phyloP scores from a whole-genome alignment of 2,888 invertebrate genomes.

The Drosophila anceps region DNA sequence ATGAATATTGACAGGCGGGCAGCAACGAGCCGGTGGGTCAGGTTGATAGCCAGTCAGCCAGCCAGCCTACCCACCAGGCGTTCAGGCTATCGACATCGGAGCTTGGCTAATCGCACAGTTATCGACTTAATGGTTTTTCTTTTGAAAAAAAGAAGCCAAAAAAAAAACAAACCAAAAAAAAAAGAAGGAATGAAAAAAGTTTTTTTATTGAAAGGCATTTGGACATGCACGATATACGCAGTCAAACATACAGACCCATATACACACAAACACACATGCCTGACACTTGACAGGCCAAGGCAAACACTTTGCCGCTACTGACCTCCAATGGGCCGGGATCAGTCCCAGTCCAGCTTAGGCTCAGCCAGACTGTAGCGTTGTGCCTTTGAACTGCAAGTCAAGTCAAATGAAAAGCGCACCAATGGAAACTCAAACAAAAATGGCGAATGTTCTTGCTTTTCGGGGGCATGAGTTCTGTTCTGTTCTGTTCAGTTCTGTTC shows the following conservation, averaged over 20 bases:
- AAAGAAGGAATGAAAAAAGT: constrained; percentile 33
- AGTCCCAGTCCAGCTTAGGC: constrained; percentile 6
- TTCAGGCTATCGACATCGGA: constrained; percentile 70
- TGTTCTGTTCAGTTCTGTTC: too few species aligned
- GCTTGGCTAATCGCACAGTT: constrained; percentile 78
- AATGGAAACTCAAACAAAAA: constrained; percentile 70
- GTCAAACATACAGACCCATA: constrained; percentile 25
- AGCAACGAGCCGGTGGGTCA: constrained; percentile 30
- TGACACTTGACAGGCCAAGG: constrained; percentile 68
- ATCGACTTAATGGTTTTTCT: constrained; percentile 79
- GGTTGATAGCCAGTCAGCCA: constrained; percentile 34
- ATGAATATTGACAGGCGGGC: constrained; percentile 77
- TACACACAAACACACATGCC: constrained; percentile 11
- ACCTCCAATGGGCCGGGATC: constrained; percentile 57
- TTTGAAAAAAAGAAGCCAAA: constrained; percentile 43
- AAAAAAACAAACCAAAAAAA: constrained; percentile 9
- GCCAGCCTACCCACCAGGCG: constrained; percentile 24
- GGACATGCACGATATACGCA: constrained; percentile 65
- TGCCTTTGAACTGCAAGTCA: constrained; percentile 81
- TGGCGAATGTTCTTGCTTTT: constrained; percentile 61
- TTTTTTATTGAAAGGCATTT: constrained; percentile 70
- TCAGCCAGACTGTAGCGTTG: constrained; percentile 14
- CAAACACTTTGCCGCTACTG: constrained; percentile 57
- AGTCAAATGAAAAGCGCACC: constrained; percentile 78
- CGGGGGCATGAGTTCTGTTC: constrained; percentile 31